Evolutionary conservation across 1,140 invertebrate genomes (phyloP).

Genomic region (Ooceraea biroi): DNA sequence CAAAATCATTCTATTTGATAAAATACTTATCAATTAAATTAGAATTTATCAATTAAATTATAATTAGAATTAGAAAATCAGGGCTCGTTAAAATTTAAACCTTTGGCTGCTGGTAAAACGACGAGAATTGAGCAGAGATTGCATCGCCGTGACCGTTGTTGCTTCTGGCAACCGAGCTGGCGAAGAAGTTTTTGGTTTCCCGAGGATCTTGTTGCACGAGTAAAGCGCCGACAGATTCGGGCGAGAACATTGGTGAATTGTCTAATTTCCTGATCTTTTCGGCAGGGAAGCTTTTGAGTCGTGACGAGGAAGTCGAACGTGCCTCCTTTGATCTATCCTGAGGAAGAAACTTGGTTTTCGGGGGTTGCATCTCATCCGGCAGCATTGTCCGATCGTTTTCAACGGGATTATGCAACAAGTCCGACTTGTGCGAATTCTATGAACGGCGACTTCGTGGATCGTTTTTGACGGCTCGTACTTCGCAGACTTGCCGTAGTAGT

Average conservation of each 20-base stretch:
- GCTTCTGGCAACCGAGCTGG: neutral
- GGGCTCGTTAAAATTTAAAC: conserved; percentile 17
- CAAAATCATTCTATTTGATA: conserved; percentile 10
- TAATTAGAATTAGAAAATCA: conserved; percentile 2
- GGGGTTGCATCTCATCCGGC: conserved; percentile 9
- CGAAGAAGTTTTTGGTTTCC: conserved; percentile 1
- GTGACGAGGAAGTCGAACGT: conserved; percentile 61
- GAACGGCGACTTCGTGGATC: conserved; percentile 33
- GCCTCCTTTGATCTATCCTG: conserved; percentile 63
- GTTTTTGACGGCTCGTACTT: neutral
- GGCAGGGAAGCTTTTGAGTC: conserved; percentile 77
- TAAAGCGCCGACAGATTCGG: conserved; percentile 25
- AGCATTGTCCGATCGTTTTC: neutral
- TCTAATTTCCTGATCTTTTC: conserved; percentile 73
- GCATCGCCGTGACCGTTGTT: conserved; percentile 53
- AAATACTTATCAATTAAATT: neutral
- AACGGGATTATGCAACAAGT: neutral
- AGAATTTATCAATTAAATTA: neutral
- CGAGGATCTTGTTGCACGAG: conserved; percentile 57
- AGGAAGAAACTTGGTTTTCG: conserved; percentile 72
- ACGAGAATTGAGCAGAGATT: neutral
- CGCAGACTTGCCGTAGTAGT: conserved; percentile 21
- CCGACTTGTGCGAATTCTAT: conserved; percentile 22
- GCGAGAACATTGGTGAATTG: conserved; percentile 38
- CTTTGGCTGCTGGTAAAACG: conserved; percentile 30